Percentiles rank a stretch among this genome's conserved stretches.
Evolutionary conservation across 1,140 invertebrate genomes (phyloP).

Genomic region (Steinernema feltiae): DNA sequence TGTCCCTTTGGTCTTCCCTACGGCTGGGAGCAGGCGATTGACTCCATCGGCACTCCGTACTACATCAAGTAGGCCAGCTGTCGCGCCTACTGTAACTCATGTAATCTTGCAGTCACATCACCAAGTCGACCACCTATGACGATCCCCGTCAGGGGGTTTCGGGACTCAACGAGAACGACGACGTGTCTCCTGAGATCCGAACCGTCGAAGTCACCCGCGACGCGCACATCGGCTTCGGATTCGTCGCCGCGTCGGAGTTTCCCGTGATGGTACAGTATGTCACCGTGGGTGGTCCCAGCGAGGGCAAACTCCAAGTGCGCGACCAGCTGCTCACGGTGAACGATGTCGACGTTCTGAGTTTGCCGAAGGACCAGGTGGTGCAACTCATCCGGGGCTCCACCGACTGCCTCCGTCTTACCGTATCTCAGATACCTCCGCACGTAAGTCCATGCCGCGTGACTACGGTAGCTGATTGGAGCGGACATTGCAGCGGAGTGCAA

Average conservation of each 20-base stretch:
- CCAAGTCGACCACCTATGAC: conserved; percentile 81
- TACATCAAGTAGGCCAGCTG: conserved; percentile 75
- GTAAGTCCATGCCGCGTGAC: not conserved
- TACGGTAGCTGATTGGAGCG: not conserved
- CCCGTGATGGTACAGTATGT: conserved; percentile 78
- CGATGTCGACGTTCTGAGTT: not conserved
- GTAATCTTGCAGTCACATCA: conserved; percentile 69
- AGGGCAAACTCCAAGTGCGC: not conserved
- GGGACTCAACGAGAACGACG: conserved; percentile 50
- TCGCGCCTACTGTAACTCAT: conserved; percentile 44
- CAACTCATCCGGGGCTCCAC: not conserved
- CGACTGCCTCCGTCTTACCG: not conserved
- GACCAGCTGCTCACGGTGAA: not conserved
- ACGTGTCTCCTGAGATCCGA: conserved; percentile 69
- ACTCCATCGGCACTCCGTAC: conserved; percentile 72
- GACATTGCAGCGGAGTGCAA: not conserved
- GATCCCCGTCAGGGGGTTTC: conserved; percentile 67
- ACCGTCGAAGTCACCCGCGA: conserved; percentile 69
- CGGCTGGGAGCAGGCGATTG: conserved; percentile 78
- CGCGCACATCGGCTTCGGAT: conserved; percentile 75
- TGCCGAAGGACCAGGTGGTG: conserved; percentile 7
- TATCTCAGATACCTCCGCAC: not conserved
- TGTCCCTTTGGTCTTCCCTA: conserved; percentile 66
- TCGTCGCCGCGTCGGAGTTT: conserved; percentile 81
- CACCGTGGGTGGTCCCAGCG: conserved; percentile 59